These are phyloP conservation scores for Erythrolamprus reginae DNA, from an alignment of 2,113 vertebrate genomes.

Conservation along the genomic window DNA sequence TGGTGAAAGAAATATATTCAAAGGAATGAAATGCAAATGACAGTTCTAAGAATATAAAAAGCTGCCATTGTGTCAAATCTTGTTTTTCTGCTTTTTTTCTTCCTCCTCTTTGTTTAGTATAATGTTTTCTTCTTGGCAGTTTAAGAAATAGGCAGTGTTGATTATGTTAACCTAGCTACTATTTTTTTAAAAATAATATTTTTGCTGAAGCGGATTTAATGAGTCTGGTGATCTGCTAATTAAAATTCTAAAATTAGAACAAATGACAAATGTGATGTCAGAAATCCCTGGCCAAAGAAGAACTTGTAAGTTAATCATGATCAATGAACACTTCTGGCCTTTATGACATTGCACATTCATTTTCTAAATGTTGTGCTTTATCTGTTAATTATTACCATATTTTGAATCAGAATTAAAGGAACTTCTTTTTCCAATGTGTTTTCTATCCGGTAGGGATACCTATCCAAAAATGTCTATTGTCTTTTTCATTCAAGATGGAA, in stretches of 20 bases:
- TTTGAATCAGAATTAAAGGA: constrained; percentile 67
- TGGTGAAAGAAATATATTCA: constrained; percentile 33
- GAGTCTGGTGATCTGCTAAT: constrained; percentile 73
- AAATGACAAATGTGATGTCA: constrained; percentile 80
- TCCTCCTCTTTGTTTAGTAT: neutral
- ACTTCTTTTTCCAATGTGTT: constrained; percentile 49
- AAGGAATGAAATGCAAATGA: constrained; percentile 17
- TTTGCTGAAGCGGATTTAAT: constrained; percentile 71
- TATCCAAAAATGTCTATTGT: neutral
- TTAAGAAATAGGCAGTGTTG: constrained; percentile 39
- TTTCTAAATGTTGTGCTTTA: constrained; percentile 77
- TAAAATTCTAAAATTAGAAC: constrained; percentile 86
- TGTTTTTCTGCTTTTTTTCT: neutral
- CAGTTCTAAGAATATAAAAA: neutral
- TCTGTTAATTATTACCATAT: constrained; percentile 79
- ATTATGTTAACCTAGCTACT: constrained; percentile 59
- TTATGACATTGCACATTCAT: constrained; percentile 75
- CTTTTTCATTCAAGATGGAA: neutral
- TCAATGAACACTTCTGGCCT: constrained; percentile 71
- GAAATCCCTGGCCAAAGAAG: constrained; percentile 67
- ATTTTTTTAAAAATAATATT: constrained; percentile 66
- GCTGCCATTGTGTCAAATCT: constrained; percentile 29
- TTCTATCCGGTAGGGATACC: constrained; percentile 62
- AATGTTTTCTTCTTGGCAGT: constrained; percentile 49
- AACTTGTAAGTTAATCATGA: constrained; percentile 63